These are phyloP conservation scores for Ivindomyrus marchei DNA, from an alignment of 2,113 vertebrate species.

Conservation along the genomic window DNA sequence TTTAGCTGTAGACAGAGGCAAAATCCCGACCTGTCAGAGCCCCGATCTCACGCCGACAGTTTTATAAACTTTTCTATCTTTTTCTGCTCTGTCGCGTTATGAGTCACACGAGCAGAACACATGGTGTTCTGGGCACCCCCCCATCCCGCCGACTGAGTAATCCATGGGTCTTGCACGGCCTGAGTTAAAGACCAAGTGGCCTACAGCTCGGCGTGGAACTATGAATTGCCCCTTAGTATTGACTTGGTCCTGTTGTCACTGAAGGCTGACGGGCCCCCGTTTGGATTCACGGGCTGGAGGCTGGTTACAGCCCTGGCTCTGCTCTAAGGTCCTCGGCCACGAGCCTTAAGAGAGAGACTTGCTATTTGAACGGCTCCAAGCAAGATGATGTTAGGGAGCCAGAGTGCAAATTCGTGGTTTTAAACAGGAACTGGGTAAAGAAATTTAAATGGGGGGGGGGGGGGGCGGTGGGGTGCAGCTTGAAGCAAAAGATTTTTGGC, in stretches of 20 bases:
- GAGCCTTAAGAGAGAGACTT: background rate
- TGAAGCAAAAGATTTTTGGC: background rate
- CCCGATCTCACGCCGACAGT: background rate
- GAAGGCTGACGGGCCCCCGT: background rate
- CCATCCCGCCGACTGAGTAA: background rate
- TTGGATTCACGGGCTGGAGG: background rate
- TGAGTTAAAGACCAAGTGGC: background rate
- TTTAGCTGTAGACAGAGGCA: background rate
- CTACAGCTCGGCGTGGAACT: background rate
- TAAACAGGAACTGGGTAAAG: background rate
- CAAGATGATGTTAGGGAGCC: background rate
- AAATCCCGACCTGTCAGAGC: background rate
- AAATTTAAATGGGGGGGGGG: background rate
- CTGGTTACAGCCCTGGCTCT: background rate
- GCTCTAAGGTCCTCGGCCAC: background rate
- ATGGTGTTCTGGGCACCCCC: background rate
- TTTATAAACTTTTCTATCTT: background rate
- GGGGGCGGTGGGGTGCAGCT: background rate
- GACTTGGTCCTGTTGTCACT: background rate
- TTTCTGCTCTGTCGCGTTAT: background rate
- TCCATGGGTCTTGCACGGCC: background rate
- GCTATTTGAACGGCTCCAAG: background rate
- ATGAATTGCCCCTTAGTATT: background rate
- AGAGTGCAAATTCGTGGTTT: background rate
- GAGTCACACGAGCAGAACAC: background rate